Conservation (phyloP, 2,113 vertebrate genomes). For the Suricata suricatta region DNA sequence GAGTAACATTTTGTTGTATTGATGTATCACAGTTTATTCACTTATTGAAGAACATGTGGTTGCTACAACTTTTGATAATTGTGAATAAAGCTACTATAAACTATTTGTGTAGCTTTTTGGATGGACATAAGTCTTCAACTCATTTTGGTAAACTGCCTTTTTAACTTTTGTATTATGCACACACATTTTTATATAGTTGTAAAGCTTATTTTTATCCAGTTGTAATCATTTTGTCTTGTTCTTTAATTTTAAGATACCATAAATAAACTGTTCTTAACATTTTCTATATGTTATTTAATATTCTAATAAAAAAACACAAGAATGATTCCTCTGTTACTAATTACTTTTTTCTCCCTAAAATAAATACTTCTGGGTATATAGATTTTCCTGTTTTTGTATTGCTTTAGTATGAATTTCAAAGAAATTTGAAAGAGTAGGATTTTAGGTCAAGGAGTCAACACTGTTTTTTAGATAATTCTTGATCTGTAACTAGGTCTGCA, state of each 20-base stretch:
- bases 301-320: neutral
- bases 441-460: neutral
- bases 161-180: neutral
- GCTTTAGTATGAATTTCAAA: neutral
- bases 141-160: neutral
- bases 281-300: neutral
- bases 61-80: neutral
- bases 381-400: neutral
- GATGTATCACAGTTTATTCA: neutral
- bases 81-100: neutral
- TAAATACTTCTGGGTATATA: neutral
- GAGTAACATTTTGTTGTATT: neutral
- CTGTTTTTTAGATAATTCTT: neutral
- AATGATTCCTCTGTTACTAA: neutral
- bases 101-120: neutral
- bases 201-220: neutral
- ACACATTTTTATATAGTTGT: neutral
- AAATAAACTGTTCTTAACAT: neutral
- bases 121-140: neutral
- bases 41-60: neutral
- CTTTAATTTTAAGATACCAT: neutral
- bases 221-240: neutral
- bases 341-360: neutral
- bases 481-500: neutral
- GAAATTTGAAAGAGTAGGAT: neutral